Percentiles rank a stretch among this genome's conserved stretches.
These are phyloP conservation scores for Pinna nobilis DNA, from an alignment of 1,140 invertebrate genomes.

Conservation along the genomic window DNA sequence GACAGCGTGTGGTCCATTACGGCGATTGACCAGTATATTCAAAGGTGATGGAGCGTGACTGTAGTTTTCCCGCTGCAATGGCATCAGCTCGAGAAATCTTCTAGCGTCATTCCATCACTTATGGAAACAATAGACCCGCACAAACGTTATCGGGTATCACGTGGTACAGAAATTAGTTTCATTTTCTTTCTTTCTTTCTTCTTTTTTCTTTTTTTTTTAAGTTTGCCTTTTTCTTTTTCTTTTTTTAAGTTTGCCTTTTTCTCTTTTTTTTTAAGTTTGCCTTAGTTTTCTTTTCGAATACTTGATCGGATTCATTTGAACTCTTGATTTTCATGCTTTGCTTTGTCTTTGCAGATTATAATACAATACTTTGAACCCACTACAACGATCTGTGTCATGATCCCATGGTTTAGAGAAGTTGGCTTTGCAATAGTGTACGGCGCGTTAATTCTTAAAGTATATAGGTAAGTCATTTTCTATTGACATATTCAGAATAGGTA, in stretches of 20 bases:
- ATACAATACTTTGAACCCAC: conserved; percentile 87
- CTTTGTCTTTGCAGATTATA: conserved; percentile 80
- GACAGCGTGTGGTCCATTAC: too few species aligned
- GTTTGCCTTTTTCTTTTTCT: neutral
- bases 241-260: neutral
- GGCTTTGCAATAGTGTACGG: conserved; percentile 95
- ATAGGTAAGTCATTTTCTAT: conserved; percentile 79
- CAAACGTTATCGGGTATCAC: too few species aligned
- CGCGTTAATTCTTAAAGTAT: conserved; percentile 90
- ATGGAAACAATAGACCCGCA: too few species aligned
- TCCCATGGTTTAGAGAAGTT: conserved; percentile 91
- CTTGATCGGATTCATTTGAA: too few species aligned
- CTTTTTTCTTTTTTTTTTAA: neutral
- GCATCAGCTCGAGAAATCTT: too few species aligned
- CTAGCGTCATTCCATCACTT: too few species aligned
- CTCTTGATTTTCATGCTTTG: too few species aligned
- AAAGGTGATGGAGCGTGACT: too few species aligned
- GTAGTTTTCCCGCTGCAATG: too few species aligned
- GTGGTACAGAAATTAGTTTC: too few species aligned
- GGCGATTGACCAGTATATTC: too few species aligned
- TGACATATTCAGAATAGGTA: neutral
- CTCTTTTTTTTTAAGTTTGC: neutral
- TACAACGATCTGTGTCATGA: conserved; percentile 84
- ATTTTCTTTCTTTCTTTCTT: too few species aligned
- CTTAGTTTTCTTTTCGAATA: neutral